Percentiles rank a stretch among this genome's conserved stretches.
These are phyloP conservation scores for Bombus fervidus DNA, from an alignment of 1,140 invertebrate species.

Conservation along the genomic window DNA sequence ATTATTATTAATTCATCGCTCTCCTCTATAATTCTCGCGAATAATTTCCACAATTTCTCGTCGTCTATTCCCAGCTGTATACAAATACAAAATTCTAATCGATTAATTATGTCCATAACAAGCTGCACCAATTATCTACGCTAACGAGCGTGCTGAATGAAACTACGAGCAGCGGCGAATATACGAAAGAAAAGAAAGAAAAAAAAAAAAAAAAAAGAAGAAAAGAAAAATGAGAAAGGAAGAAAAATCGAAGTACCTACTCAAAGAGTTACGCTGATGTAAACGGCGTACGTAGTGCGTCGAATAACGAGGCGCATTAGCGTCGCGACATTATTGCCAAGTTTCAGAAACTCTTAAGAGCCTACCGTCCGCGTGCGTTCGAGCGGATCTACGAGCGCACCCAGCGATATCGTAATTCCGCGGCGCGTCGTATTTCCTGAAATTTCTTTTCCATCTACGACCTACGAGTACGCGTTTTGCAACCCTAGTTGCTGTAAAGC, in stretches of 20 bases:
- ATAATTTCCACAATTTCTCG: no score
- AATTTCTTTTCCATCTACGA: neutral
- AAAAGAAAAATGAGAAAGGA: neutral
- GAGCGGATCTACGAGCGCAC: neutral
- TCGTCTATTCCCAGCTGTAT: no score
- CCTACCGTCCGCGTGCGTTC: slow-evolving; percentile 1
- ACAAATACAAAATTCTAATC: no score
- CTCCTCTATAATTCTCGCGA: no score
- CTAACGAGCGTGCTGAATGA: no score
- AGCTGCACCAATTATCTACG: no score
- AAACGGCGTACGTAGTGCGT: neutral
- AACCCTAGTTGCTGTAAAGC: no score
- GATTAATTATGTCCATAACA: no score
- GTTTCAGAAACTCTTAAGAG: slow-evolving; percentile 13
- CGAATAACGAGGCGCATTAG: slow-evolving; percentile 12
- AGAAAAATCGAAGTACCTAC: slow-evolving; percentile 2
- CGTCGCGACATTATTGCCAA: slow-evolving; percentile 4
- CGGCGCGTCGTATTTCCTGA: neutral
- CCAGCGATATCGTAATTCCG: neutral
- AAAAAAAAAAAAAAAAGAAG: neutral
- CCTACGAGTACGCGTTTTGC: neutral
- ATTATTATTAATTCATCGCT: no score
- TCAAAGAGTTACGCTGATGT: slow-evolving; percentile 3
- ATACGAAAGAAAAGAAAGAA: no score
- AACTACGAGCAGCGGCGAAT: no score